phyloP scores from a whole-genome alignment of 2,113 vertebrate genomes.

The Ia io region DNA sequence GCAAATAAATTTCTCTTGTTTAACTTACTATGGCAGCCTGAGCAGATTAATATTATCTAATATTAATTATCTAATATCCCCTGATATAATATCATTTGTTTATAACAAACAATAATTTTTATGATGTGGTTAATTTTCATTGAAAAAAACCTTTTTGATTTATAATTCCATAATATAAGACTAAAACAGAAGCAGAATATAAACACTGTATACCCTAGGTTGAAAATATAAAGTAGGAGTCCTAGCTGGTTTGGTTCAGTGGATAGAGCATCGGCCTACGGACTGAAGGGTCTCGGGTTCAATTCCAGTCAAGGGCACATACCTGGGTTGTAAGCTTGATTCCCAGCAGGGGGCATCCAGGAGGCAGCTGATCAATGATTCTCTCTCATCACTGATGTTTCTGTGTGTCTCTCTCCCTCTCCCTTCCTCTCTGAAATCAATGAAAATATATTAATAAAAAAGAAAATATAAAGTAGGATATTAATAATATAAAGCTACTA shows the following conservation, averaged over 20 bases:
- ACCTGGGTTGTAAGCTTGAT: no score
- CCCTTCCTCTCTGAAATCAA: no score
- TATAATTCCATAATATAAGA: background rate
- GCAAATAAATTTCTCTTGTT: background rate
- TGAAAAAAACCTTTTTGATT: background rate
- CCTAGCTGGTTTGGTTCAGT: no score
- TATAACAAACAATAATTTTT: background rate
- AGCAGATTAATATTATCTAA: background rate
- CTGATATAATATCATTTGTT: slow-evolving; percentile 12
- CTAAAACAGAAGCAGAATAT: background rate
- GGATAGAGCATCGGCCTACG: no score
- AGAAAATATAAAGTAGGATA: background rate
- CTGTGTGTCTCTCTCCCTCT: no score
- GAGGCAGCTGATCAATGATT: no score
- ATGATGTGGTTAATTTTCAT: slow-evolving; percentile 10
- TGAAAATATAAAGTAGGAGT: background rate
- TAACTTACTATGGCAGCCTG: background rate
- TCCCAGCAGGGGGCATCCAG: no score
- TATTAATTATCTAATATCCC: background rate
- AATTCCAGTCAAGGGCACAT: no score
- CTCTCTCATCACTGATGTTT: no score
- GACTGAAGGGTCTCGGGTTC: no score
- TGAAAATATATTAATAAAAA: no score
- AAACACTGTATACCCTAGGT: background rate
- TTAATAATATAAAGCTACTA: background rate